Conservation (phyloP, 2,113 vertebrate genomes). For the Onychorhynchus coronatus region DNA sequence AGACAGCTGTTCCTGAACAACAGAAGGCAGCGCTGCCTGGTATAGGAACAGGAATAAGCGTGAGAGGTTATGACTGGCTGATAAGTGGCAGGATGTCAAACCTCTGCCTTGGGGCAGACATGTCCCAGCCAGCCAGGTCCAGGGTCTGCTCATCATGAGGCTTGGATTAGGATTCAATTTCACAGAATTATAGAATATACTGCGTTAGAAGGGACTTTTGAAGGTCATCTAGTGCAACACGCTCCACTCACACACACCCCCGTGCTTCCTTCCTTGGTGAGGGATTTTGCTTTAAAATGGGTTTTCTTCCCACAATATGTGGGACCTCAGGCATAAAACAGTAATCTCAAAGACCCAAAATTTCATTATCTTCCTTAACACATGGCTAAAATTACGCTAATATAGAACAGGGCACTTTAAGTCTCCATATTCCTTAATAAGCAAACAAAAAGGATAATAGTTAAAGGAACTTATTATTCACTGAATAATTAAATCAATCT, state of each 20-base stretch:
- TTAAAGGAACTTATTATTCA: neutral
- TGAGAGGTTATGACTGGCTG: neutral
- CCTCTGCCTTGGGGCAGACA: neutral
- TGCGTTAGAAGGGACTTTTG: neutral
- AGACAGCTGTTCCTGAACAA: neutral
- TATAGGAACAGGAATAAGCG: neutral
- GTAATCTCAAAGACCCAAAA: neutral
- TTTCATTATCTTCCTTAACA: neutral
- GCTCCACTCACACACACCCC: rapidly evolving
- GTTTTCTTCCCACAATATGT: neutral
- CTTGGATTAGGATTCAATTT: neutral
- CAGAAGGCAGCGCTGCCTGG: neutral
- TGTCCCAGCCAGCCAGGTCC: neutral
- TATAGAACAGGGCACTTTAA: neutral
- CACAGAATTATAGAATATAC: neutral
- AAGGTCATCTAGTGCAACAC: neutral
- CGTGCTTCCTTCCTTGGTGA: neutral
- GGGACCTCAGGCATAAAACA: neutral
- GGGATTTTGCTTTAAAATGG: neutral
- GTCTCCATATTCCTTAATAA: neutral
- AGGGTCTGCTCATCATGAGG: neutral
- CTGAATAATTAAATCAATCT: neutral
- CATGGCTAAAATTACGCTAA: neutral
- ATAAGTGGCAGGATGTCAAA: neutral
- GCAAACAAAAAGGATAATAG: neutral